phyloP scores from a whole-genome alignment of 2,113 vertebrate species.

The Struthidea cinerea region DNA sequence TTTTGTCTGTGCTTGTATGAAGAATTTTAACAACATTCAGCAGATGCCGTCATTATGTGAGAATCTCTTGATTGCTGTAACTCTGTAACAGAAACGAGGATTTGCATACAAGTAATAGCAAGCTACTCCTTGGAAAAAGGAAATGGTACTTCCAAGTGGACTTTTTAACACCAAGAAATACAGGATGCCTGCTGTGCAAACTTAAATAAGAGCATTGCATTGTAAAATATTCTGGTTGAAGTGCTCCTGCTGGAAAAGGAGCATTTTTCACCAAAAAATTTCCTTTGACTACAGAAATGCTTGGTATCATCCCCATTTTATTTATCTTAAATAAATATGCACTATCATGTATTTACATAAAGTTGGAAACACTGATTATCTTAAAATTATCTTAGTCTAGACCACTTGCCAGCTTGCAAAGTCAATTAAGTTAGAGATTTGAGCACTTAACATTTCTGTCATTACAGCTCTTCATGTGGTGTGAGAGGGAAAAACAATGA shows the following conservation, averaged over 20 bases:
- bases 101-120: neutral
- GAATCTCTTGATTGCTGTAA: neutral
- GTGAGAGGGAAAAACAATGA: neutral
- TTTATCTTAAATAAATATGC: neutral
- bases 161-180: neutral
- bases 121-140: neutral
- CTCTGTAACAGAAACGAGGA: neutral
- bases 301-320: neutral
- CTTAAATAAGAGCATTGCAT: neutral
- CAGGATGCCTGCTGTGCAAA: neutral
- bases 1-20: neutral
- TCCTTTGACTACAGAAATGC: neutral
- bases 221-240: neutral
- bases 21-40: neutral
- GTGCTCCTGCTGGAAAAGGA: neutral
- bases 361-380: neutral
- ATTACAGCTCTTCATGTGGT: neutral
- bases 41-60: neutral
- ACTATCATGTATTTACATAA: neutral
- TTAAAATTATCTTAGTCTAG: neutral
- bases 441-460: neutral
- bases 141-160: neutral
- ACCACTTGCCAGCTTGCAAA: neutral
- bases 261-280: neutral
- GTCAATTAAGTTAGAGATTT: neutral